These are phyloP conservation scores for Diadophis punctatus DNA, from an alignment of 2,113 vertebrate genomes.

Conservation along the genomic window DNA sequence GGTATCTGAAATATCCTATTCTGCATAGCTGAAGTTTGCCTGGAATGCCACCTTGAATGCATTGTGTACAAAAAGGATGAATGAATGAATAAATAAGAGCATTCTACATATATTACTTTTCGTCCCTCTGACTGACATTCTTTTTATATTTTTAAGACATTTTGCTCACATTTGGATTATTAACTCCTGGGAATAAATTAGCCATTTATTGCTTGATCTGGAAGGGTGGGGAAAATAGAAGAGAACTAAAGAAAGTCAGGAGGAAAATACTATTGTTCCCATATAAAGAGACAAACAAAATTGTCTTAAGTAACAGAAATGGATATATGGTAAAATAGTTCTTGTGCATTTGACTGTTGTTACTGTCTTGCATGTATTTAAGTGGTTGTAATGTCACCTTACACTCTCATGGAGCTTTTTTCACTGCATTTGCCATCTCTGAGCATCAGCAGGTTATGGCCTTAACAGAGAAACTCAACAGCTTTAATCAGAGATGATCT, in stretches of 20 bases:
- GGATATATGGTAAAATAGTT: constrained; percentile 67
- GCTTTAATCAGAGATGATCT: constrained; percentile 56
- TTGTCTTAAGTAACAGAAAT: constrained; percentile 65
- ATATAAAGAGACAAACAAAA: background rate
- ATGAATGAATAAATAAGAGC: background rate
- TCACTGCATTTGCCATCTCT: constrained; percentile 70
- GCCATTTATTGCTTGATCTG: constrained; percentile 2
- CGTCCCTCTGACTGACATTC: background rate
- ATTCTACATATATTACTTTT: background rate
- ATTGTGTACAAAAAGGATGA: background rate
- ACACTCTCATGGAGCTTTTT: constrained; percentile 63
- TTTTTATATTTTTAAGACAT: background rate
- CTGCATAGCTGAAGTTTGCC: background rate
- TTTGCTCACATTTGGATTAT: constrained; percentile 39
- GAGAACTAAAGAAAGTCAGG: constrained; percentile 1
- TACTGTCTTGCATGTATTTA: constrained; percentile 70
- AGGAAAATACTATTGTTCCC: background rate
- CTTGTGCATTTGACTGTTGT: constrained; percentile 57
- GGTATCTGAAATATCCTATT: background rate
- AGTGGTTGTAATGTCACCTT: constrained; percentile 64
- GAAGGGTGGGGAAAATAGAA: background rate
- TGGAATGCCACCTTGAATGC: background rate
- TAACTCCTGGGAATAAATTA: constrained; percentile 41
- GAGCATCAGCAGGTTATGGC: constrained; percentile 82
- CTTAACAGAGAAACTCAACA: constrained; percentile 67